Evolutionary conservation across 2,888 invertebrate genomes (phyloP).

Genomic region (Pimpla rufipes): DNA sequence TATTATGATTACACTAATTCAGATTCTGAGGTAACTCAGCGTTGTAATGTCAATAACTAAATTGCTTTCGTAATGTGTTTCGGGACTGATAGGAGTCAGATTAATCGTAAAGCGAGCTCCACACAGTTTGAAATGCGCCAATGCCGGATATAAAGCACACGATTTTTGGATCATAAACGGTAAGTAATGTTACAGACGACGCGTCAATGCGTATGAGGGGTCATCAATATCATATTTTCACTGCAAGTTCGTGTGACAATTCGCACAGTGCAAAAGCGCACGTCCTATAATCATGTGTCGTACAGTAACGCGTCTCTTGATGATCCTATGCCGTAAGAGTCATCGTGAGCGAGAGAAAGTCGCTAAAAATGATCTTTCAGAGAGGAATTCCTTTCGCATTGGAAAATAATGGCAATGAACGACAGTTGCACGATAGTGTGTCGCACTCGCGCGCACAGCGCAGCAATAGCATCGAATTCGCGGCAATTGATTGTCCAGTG

Average conservation of each 20-base stretch:
- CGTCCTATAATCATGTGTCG: slow-evolving; percentile 22
- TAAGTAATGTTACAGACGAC: slow-evolving; percentile 14
- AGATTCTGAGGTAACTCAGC: slow-evolving; percentile 15
- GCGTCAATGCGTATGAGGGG: slow-evolving; percentile 26
- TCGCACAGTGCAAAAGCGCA: slow-evolving; percentile 14
- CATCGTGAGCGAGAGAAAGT: slow-evolving; percentile 53
- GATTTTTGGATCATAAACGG: slow-evolving; percentile 30
- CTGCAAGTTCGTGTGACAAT: background rate
- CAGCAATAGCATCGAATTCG: slow-evolving; percentile 60
- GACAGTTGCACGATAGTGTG: slow-evolving; percentile 44
- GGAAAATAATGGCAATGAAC: slow-evolving; percentile 62
- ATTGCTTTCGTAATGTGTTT: slow-evolving; percentile 4
- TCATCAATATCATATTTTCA: slow-evolving; percentile 18
- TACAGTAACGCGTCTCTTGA: slow-evolving; percentile 6
- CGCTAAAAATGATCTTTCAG: slow-evolving; percentile 39
- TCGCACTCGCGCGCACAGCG: slow-evolving; percentile 68
- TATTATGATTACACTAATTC: slow-evolving; percentile 38
- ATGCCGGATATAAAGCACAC: slow-evolving; percentile 25
- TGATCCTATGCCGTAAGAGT: slow-evolving; percentile 1
- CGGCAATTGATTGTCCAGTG: slow-evolving; percentile 56
- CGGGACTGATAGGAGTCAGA: slow-evolving; percentile 22
- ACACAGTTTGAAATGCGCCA: slow-evolving; percentile 1
- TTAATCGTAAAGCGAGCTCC: slow-evolving; percentile 27
- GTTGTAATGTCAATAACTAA: slow-evolving; percentile 39
- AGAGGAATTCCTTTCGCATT: slow-evolving; percentile 9